Base-by-base conservation (phyloP, 23 tunicate species). In the Aplidium turbinatum region DNA sequence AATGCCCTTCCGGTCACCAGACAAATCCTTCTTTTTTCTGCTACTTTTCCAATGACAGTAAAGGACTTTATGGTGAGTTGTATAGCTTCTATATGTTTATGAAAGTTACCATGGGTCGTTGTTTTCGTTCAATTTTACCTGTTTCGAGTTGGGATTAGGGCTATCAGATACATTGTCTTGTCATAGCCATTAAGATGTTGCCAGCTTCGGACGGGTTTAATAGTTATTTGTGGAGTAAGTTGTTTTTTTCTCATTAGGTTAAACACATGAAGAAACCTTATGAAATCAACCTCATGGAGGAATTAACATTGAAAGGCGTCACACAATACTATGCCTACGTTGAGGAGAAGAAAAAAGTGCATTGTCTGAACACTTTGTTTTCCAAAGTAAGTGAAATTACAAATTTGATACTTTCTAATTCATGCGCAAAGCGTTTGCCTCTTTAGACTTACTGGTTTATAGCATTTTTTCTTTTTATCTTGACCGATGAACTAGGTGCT, bases 261-360 rank as follows among this genome's bases (percentile, higher is more conserved):
- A 83, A 67, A 35, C 96, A 95, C 76, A 95, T 95, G 99, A 95
- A 95, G 60, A 88, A 80, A 52, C 99, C 99, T 22, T 84, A 88
- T 78, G 96, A 95, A 54, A 95, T 95, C 75, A 95, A 95, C 47
- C 83, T 95, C 38, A 95, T 95, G 99, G 96, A 95, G 19, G 99
- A 95, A 57, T 58, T 95, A 24, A 95, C 99, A 13, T 46, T 95
- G 50, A 95, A 95, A 48, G 99, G 99, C 4, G 96, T 95, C 4
- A 87, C 96, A 1, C 99, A 95, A 46, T 95, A 72, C 75, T 95
- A 95, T 50, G 99, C 99, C 29, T 95, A 84, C 70, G 97, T 95
- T 22, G 99, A 85, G 62, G 99, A 95, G 56, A 95, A 89, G 76
- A 90, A 95, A 32, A 95, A 95, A 76, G 99, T 94, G 64, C 99